Evolutionary conservation across 2,888 invertebrate species (phyloP).

Genomic region (Epirrhoe tristata): DNA sequence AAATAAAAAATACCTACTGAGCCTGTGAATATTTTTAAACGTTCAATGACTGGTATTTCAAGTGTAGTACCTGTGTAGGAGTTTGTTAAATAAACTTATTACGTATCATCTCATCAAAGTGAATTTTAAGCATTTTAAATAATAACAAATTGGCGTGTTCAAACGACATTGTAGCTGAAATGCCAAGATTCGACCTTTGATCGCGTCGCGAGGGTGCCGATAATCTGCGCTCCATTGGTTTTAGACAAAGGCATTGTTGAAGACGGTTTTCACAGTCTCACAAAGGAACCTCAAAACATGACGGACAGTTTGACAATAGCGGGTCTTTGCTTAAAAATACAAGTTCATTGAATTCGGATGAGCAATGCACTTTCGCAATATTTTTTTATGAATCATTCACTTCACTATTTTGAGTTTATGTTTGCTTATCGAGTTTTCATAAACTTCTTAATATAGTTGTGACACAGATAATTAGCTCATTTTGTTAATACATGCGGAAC

Average conservation of each 20-base stretch:
- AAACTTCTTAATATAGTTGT: too few relatives aligned
- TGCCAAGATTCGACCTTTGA: conserved; percentile 54
- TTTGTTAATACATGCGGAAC: too few relatives aligned
- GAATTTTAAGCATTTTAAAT: conserved; percentile 4
- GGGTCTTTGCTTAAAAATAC: conserved; percentile 11
- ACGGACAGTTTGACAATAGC: conserved; percentile 16
- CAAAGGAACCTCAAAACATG: conserved; percentile 32
- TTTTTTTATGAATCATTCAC: conserved; percentile 20
- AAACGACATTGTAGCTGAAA: conserved; percentile 53
- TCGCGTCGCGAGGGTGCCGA: conserved; percentile 42
- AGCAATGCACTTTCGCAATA: conserved; percentile 23
- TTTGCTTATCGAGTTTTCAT: not conserved
- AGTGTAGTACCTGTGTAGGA: too few relatives aligned
- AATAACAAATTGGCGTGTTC: conserved; percentile 40
- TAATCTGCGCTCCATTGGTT: conserved; percentile 47
- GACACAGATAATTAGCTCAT: too few relatives aligned
- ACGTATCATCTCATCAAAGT: not conserved
- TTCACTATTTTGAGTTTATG: conserved; percentile 4
- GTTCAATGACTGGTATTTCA: too few relatives aligned
- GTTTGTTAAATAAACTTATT: too few relatives aligned
- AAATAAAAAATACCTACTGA: too few relatives aligned
- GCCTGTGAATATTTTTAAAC: too few relatives aligned
- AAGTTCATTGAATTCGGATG: conserved; percentile 14
- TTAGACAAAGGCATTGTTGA: conserved; percentile 52
- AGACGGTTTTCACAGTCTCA: conserved; percentile 27